Evolutionary conservation across 2,113 vertebrate genomes (phyloP), one percentile per base, ranked within the genome.

Genomic region (Dryoscopus gambensis): DNA sequence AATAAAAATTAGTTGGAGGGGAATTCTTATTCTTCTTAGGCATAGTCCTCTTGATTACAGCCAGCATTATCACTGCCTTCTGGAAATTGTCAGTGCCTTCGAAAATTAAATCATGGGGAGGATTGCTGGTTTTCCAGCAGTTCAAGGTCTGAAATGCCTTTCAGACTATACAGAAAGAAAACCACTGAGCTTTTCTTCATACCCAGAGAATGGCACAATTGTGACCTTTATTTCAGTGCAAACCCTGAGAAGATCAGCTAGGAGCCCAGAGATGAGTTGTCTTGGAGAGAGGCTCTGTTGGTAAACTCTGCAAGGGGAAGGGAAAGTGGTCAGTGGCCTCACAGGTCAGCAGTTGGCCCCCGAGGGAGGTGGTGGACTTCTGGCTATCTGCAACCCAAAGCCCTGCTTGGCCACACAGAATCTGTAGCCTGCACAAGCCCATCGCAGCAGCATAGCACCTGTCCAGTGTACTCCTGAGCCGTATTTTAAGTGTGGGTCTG

Each of bases 291-390:
- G 10, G 6, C 11, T 77, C 24, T 84, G 47, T 39, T 62, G n/a
- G 25, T 46, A 57, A 86, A 64, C 17, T 56, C 63, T 77, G 59
- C 46, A 74, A 74, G 39, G 30, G 5, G 17, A 21, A 47, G 14
- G 9, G 23, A 57, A 70, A 18, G 28, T 0, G 0, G 15, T 35
- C 3, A 1, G 30, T 4, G 0, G 19, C 64, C 49, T 73, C 46
- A 20, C 4, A n/a, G 37, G 24, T 57, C 67, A 73, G n/a, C 68
- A 49, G 9, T 0, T 92, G 68, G 5, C 40, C 37, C 13, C 33
- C n/a, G 9, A 79, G 12, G 8, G 22, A 74, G 6, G 1, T 25
- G 15, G 15, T 62, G 39, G 64, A 44, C 19, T 73, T 93, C 21
- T 23, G 49, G 7, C 6, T 57, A 14, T 53, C 39, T 74, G 30